These are phyloP conservation scores for Ophonus ardosiacus DNA, from an alignment of 2,888 invertebrate species.

Conservation along the genomic window DNA sequence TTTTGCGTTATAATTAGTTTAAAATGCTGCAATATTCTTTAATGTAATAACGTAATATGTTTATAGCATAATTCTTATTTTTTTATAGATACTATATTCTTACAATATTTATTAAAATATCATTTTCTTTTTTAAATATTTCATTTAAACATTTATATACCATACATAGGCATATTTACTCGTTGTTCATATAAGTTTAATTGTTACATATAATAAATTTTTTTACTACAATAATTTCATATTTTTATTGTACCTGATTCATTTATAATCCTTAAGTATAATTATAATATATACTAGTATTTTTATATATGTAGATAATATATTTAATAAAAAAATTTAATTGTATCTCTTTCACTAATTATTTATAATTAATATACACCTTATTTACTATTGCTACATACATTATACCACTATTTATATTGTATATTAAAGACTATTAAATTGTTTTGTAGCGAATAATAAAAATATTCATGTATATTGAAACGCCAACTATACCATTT, in stretches of 20 bases:
- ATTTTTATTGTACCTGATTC: not conserved
- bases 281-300: too few species aligned
- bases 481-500: not conserved
- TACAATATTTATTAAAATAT: not conserved
- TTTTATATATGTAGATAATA: not conserved
- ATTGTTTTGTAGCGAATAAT: not conserved
- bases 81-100: not conserved
- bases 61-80: too few species aligned
- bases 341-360: not conserved
- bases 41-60: too few species aligned
- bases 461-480: not conserved
- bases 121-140: not conserved
- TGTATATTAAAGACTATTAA: not conserved
- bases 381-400: not conserved
- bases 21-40: too few species aligned
- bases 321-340: not conserved
- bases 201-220: not conserved
- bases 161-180: not conserved
- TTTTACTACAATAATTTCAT: not conserved
- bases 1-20: not conserved
- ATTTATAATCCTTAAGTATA: not conserved
- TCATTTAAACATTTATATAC: not conserved
- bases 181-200: too few species aligned
- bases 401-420: not conserved
- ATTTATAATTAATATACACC: not conserved